phyloP scores from a whole-genome alignment of 2,113 vertebrate species.

The Halcyon malimbica region DNA sequence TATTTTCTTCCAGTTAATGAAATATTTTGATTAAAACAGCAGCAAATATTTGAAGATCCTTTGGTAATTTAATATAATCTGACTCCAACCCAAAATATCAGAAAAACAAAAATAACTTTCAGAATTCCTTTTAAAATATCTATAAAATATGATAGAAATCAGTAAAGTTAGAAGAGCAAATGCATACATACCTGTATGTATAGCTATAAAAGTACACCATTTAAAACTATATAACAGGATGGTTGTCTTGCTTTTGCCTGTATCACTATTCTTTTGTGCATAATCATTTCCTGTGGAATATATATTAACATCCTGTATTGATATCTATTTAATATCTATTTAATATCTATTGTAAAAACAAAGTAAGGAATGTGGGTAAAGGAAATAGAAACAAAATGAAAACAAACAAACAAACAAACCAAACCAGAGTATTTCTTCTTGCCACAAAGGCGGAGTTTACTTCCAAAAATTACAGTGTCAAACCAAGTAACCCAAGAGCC shows the following conservation, averaged over 20 bases:
- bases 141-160: neutral
- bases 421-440: neutral
- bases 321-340: neutral
- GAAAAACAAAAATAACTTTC: neutral
- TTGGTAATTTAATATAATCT: neutral
- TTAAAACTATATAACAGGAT: neutral
- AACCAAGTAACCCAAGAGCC: neutral
- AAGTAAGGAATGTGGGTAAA: neutral
- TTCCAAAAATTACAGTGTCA: neutral
- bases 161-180: neutral
- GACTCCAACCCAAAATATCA: neutral
- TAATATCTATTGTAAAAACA: neutral
- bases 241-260: neutral
- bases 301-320: neutral
- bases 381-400: neutral
- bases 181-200: neutral
- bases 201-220: neutral
- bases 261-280: neutral
- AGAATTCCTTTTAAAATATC: neutral
- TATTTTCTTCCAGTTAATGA: neutral
- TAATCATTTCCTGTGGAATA: neutral
- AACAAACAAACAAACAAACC: fast-evolving
- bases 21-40: neutral
- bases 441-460: neutral
- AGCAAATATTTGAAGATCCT: neutral